Percentiles rank a stretch among this genome's conserved stretches.
Evolutionary conservation across 2,113 vertebrate genomes (phyloP).

Genomic region (Rhinichthys klamathensis): DNA sequence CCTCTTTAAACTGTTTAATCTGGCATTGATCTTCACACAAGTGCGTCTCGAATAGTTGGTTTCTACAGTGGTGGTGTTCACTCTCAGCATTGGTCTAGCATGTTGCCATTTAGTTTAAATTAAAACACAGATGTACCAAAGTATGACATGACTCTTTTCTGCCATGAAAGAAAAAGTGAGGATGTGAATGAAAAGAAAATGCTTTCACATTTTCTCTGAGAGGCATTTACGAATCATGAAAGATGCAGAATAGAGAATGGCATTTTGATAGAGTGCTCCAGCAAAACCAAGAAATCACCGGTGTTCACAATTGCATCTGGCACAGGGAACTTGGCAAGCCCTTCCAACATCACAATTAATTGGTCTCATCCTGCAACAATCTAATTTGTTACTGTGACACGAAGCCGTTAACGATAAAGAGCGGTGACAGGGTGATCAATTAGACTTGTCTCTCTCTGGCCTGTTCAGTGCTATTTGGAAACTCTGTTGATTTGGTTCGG

Average conservation of each 20-base stretch:
- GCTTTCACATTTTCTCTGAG: neutral
- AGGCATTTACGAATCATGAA: slow-evolving; percentile 12
- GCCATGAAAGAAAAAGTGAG: neutral
- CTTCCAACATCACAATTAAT: slow-evolving; percentile 61
- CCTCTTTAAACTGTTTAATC: neutral
- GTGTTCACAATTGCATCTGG: slow-evolving; percentile 47
- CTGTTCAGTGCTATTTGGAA: slow-evolving; percentile 22
- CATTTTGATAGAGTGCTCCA: slow-evolving; percentile 51
- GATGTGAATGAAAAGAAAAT: neutral
- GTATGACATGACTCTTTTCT: neutral
- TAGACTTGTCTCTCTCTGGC: slow-evolving; percentile 53
- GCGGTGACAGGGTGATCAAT: slow-evolving; percentile 65
- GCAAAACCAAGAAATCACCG: slow-evolving; percentile 38
- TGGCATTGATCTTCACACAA: neutral
- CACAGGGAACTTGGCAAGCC: slow-evolving; percentile 36
- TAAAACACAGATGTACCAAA: neutral
- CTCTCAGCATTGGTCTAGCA: neutral
- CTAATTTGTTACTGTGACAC: slow-evolving; percentile 69
- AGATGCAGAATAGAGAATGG: slow-evolving; percentile 29
- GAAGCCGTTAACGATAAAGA: slow-evolving; percentile 68
- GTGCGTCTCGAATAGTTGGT: neutral
- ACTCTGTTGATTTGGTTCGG: slow-evolving; percentile 4
- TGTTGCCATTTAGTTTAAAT: neutral
- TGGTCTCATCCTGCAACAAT: slow-evolving; percentile 63
- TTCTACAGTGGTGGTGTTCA: neutral